These are phyloP conservation scores for Chloropsis hardwickii DNA, from an alignment of 2,113 vertebrate genomes.

Conservation along the genomic window DNA sequence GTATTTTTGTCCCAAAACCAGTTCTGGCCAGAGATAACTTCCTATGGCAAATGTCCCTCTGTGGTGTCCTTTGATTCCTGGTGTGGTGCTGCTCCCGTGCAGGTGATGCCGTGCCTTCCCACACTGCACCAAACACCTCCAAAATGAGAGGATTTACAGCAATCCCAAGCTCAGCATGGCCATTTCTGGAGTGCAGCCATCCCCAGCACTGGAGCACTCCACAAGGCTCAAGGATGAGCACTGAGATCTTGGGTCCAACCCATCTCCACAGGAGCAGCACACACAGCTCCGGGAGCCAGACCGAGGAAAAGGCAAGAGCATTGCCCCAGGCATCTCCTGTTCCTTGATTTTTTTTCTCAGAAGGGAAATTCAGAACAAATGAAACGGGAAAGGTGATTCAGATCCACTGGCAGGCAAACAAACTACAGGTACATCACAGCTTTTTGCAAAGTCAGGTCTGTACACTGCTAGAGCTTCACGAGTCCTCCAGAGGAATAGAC, in stretches of 20 bases:
- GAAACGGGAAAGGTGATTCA: not conserved
- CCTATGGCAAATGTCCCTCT: not conserved
- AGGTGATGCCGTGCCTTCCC: not conserved
- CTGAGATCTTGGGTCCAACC: not conserved
- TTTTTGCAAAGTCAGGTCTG: not conserved
- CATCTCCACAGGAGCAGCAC: not conserved
- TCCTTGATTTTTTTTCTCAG: not conserved
- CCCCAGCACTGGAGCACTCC: not conserved
- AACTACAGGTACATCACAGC: not conserved
- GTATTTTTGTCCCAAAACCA: not conserved
- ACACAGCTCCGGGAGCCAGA: not conserved
- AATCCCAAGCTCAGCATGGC: not conserved
- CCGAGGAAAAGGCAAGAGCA: not conserved
- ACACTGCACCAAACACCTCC: not conserved
- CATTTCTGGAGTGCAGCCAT: not conserved
- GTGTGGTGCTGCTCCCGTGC: not conserved
- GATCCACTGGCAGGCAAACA: not conserved
- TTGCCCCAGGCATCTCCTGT: not conserved
- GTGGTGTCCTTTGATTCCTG: not conserved
- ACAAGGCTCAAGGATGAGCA: not conserved
- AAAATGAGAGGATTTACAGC: not conserved
- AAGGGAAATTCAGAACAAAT: not conserved
- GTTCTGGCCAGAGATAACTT: not conserved
- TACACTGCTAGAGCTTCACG: accelerated
- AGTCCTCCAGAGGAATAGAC: not conserved